Evolutionary conservation across 1,140 invertebrate genomes (phyloP).

Genomic region (Temnothorax nylanderi): DNA sequence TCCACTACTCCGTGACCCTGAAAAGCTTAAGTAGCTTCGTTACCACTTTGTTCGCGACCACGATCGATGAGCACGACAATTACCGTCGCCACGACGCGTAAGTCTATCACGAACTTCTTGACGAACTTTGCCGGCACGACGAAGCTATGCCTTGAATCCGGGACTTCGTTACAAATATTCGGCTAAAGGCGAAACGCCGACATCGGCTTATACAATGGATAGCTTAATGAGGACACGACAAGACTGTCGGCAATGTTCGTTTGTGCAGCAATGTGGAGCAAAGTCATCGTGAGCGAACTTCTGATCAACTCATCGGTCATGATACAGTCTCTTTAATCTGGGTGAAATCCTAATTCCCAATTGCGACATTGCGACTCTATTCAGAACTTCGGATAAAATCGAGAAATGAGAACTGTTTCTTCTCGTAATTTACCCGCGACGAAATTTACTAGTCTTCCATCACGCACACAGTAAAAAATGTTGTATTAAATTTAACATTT

Average conservation of each 20-base stretch:
- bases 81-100: neutral
- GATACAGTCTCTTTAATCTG: constrained; percentile 24
- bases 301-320: neutral
- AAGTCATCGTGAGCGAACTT: neutral
- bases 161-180: constrained; percentile 19
- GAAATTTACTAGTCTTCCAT: neutral
- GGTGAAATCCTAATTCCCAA: constrained; percentile 4
- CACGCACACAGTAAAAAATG: too few species aligned
- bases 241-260: too few species aligned
- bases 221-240: neutral
- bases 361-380: constrained; percentile 10
- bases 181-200: neutral
- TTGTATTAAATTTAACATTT: too few species aligned
- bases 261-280: neutral
- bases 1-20: neutral
- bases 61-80: neutral
- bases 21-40: constrained; percentile 27
- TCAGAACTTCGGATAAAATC: neutral
- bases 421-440: neutral
- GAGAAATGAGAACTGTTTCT: neutral
- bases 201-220: neutral
- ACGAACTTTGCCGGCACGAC: constrained; percentile 1
- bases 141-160: neutral
- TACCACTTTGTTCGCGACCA: neutral
- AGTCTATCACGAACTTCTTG: constrained; percentile 10